A percentile compares a stretch with the other conserved stretches of the same genome.
Evolutionary conservation across 2,888 invertebrate genomes (phyloP).

Genomic region (Sycophila texana): DNA sequence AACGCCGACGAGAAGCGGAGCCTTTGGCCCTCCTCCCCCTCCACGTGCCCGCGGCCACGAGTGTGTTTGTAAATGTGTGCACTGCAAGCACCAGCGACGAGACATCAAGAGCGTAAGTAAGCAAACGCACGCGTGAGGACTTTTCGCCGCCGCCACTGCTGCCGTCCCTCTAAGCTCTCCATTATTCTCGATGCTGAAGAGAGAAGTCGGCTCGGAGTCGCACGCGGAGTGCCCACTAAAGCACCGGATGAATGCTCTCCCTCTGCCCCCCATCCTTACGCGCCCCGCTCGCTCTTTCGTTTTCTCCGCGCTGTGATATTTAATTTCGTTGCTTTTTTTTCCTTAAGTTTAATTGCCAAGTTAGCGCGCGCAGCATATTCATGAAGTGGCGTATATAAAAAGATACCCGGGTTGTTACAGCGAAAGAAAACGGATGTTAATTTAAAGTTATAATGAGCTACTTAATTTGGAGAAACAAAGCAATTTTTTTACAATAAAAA

Average conservation of each 20-base stretch:
- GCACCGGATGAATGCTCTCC: constrained; percentile 16
- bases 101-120: constrained; percentile 37
- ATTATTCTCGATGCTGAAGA: constrained; percentile 32
- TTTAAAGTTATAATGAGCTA: constrained; percentile 45
- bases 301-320: constrained; percentile 6
- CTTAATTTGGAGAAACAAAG: constrained; percentile 46
- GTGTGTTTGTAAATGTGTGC: constrained; percentile 44
- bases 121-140: constrained; percentile 31
- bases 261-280: background rate
- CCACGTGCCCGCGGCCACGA: constrained; percentile 1
- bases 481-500: constrained; percentile 35
- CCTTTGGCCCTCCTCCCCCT: constrained; percentile 5
- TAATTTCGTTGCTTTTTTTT: constrained; percentile 24
- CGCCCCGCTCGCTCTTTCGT: constrained; percentile 6
- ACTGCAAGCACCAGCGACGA: constrained; percentile 48
- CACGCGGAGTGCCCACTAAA: constrained; percentile 24
- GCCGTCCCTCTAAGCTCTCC: constrained; percentile 35
- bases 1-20: constrained; percentile 32
- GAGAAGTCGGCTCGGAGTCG: constrained; percentile 15
- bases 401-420: constrained; percentile 12
- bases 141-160: constrained; percentile 27
- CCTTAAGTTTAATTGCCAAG: constrained; percentile 39
- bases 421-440: constrained; percentile 39
- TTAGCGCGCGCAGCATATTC: constrained; percentile 34
- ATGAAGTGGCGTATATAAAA: constrained; percentile 27